phyloP scores from a whole-genome alignment of 2,113 vertebrate species.

The Epinephelus lanceolatus region DNA sequence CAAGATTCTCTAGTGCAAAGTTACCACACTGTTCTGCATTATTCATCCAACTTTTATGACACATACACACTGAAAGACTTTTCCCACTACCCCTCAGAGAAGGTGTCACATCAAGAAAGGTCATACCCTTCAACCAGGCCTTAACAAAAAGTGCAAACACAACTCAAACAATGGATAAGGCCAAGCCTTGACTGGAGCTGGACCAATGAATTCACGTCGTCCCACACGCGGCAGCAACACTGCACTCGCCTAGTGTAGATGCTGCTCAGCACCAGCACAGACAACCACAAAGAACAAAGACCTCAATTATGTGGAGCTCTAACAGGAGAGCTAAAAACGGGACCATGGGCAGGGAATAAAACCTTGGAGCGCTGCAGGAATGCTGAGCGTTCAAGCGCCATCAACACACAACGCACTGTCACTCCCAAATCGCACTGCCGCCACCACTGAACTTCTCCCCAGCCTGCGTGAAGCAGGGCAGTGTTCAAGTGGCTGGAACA shows the following conservation, averaged over 20 bases:
- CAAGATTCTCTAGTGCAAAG: not conserved
- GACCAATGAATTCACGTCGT: constrained; percentile 47
- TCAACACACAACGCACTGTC: constrained; percentile 72
- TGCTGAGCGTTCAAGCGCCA: constrained; percentile 66
- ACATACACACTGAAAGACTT: not conserved
- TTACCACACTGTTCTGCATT: not conserved
- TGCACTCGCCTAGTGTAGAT: constrained; percentile 48
- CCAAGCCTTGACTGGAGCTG: constrained; percentile 37
- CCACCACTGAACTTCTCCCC: constrained; percentile 67
- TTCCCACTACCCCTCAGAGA: not conserved
- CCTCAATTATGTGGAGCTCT: constrained; percentile 76
- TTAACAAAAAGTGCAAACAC: constrained; percentile 18
- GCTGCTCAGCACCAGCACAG: constrained; percentile 34
- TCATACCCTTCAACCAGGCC: constrained; percentile 31
- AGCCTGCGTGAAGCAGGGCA: constrained; percentile 66
- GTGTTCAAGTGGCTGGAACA: constrained; percentile 77
- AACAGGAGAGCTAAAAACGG: constrained; percentile 79
- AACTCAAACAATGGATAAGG: constrained; percentile 62
- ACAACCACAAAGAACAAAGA: constrained; percentile 77
- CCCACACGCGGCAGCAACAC: constrained; percentile 54
- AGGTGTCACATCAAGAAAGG: constrained; percentile 9
- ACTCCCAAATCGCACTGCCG: constrained; percentile 55
- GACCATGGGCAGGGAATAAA: constrained; percentile 73
- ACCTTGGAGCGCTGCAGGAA: constrained; percentile 74
- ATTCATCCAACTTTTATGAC: not conserved